Conservation (phyloP, 2,113 vertebrate species). For the Tachuris rubrigastra region DNA sequence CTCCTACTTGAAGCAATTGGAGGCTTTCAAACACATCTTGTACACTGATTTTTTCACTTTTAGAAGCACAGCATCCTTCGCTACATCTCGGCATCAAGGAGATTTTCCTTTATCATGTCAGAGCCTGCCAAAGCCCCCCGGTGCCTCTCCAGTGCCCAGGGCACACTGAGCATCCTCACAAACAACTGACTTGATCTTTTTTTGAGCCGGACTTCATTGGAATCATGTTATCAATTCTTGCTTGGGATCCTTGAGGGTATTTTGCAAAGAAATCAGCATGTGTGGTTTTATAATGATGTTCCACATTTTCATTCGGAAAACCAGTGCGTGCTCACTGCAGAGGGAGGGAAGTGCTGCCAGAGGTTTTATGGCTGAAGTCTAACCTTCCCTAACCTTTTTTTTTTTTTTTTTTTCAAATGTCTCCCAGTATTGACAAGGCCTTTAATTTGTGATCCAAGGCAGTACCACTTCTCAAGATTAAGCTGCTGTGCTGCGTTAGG, state of each 20-base stretch:
- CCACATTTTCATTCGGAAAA: background rate
- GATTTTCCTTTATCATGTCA: background rate
- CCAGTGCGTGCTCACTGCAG: accelerated
- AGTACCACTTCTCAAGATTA: background rate
- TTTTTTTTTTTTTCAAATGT: background rate
- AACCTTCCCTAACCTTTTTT: background rate
- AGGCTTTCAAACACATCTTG: background rate
- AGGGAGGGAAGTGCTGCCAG: background rate
- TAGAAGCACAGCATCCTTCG: background rate
- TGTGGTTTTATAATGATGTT: background rate
- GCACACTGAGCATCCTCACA: background rate
- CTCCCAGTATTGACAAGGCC: background rate
- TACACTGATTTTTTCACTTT: background rate
- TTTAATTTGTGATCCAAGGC: background rate
- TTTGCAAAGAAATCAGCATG: background rate
- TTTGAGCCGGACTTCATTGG: background rate
- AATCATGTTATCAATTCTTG: background rate
- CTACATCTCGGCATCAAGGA: background rate
- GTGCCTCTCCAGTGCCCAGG: background rate
- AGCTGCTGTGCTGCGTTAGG: accelerated
- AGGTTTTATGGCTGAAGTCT: background rate
- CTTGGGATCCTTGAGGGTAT: background rate
- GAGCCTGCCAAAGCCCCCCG: background rate
- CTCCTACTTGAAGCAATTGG: background rate
- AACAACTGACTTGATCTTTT: background rate